Evolutionary conservation across 1,140 invertebrate species (phyloP), one percentile per base, ranked within the genome.

Genomic region (Zaprionus vittiger): DNA sequence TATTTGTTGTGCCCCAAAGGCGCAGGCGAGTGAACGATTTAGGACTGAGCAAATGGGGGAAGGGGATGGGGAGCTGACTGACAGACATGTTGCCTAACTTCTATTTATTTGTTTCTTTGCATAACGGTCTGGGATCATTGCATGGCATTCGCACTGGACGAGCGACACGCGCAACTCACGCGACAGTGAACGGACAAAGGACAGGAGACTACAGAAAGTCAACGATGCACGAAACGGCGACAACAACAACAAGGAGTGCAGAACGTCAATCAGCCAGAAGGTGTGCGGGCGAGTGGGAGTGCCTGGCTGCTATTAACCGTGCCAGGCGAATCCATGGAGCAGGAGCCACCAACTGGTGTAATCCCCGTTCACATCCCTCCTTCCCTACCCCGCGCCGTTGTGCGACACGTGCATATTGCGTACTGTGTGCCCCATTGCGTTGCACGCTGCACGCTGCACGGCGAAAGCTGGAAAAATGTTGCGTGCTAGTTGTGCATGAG

Each of bases 151-250:
- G 22, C 47, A 52, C 47, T 52, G 47, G 47, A 24, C 47, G 47
- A 52, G 20, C 47, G 9, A 52, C 20, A 24, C 47, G 22, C 47
- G 47, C 47, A n/a, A 52, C 47, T 22, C 47, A 61, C 37, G 14
- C 37, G 37, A 41, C 47, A 52, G 11, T 12, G 17, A 24, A 64
- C 11, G n/a, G 4, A 31, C 41, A 26, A 63, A 24, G 5, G 26
- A 28, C 28, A 54, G 15, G 65, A 52, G 47, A 52, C 47, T 24
- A 52, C 74, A 74, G 78, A 78, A 82, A 82, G 80, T 79, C 80
- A 82, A 82, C 82, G 80, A 82, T 82, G 80, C 74, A 82, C 79
- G 73, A 82, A 73, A 82, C 75, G 69, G 61, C 79, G 55, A 74
- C 70, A 28, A 24, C 28, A 68, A 60, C 34, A 63, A 62, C 56